Conservation (phyloP, 2,888 invertebrate species). For the Caenorhabditis uteleia region DNA sequence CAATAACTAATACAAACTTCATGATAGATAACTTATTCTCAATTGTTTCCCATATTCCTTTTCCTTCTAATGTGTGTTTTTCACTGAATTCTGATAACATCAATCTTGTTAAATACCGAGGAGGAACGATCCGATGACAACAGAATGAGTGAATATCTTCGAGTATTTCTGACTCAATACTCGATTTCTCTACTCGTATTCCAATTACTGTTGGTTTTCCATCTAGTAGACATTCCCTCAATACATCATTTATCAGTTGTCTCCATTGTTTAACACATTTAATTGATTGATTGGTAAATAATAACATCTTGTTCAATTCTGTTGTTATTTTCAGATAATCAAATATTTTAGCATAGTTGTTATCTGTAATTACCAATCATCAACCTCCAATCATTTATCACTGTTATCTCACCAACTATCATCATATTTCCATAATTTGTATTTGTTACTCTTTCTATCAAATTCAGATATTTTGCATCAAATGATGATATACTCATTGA, state of each 20-base stretch:
- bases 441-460: constrained; percentile 21
- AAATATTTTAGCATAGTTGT: constrained; percentile 4
- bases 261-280: constrained; percentile 18
- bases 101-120: constrained; percentile 21
- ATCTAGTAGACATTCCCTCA: constrained; percentile 27
- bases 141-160: constrained; percentile 18
- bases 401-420: constrained; percentile 23
- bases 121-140: constrained; percentile 19
- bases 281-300: constrained; percentile 13
- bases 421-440: constrained; percentile 7
- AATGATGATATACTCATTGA: constrained; percentile 2
- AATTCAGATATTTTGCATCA: constrained; percentile 14
- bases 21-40: constrained; percentile 12
- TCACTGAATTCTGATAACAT: constrained; percentile 41
- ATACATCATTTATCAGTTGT: constrained; percentile 7
- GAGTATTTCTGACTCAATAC: constrained; percentile 2
- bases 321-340: constrained; percentile 12
- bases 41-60: constrained; percentile 33
- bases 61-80: constrained; percentile 39
- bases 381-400: too few relatives aligned
- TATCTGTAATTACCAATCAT: too few relatives aligned
- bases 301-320: constrained; percentile 14
- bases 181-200: too few relatives aligned
- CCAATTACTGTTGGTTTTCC: constrained; percentile 22
- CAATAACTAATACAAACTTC: constrained; percentile 10